A percentile compares a stretch with the other conserved stretches of the same genome.
Conservation (phyloP, 1,140 invertebrate genomes). For the Drosophila littoralis region DNA sequence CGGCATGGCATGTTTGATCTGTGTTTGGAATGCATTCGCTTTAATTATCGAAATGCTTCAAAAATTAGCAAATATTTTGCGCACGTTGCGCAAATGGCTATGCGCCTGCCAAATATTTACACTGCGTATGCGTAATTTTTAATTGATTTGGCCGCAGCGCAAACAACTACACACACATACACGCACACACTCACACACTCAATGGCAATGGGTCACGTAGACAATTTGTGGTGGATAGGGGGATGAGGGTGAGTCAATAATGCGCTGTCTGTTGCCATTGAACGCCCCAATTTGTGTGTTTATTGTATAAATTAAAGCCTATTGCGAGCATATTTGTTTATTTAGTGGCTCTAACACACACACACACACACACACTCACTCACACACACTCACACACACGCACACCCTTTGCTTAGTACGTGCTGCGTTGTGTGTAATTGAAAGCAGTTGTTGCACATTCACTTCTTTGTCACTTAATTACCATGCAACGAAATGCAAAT, state of each 20-base stretch:
- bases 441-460: conserved; percentile 42
- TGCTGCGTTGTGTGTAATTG: conserved; percentile 31
- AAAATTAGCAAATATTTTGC: conserved; percentile 46
- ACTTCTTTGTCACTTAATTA: conserved; percentile 55
- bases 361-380: not conserved
- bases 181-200: conserved; percentile 4
- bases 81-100: conserved; percentile 57
- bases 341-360: conserved; percentile 32
- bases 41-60: conserved; percentile 51
- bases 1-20: too few relatives aligned
- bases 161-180: conserved; percentile 55
- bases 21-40: conserved; percentile 16
- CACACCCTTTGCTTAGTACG: conserved; percentile 13
- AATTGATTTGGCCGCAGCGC: conserved; percentile 75
- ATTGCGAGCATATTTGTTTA: conserved; percentile 61
- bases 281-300: conserved; percentile 47
- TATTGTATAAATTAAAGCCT: conserved; percentile 73
- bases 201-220: conserved; percentile 39
- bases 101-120: conserved; percentile 68
- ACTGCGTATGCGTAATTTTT: conserved; percentile 80
- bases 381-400: not conserved
- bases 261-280: conserved; percentile 17
- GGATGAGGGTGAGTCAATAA: conserved; percentile 23
- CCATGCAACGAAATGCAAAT: conserved; percentile 46
- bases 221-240: conserved; percentile 7